phyloP scores from a whole-genome alignment of 2,888 invertebrate genomes.

The Blastobasis lacticolella region DNA sequence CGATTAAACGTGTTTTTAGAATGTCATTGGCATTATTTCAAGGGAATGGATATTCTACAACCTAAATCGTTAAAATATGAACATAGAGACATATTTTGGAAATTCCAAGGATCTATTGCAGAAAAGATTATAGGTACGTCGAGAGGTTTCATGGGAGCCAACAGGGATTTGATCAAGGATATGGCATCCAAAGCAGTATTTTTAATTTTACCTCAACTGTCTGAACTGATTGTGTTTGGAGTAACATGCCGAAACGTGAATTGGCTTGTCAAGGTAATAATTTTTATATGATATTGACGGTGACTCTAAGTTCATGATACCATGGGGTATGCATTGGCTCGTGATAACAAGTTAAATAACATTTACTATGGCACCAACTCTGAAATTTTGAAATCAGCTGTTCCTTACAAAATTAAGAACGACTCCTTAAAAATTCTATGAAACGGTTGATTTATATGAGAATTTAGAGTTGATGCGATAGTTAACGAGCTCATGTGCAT shows the following conservation, averaged over 20 bases:
- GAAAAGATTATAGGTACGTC: constrained; percentile 40
- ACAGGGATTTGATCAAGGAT: constrained; percentile 37
- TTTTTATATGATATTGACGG: not conserved
- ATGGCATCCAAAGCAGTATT: constrained; percentile 38
- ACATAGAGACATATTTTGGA: constrained; percentile 52
- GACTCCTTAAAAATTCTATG: too few relatives aligned
- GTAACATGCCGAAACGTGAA: constrained; percentile 34
- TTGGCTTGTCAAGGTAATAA: constrained; percentile 46
- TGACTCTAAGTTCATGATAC: not conserved
- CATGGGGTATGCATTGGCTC: not conserved
- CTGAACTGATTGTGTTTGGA: constrained; percentile 40
- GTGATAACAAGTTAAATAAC: not conserved
- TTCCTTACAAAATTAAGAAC: too few relatives aligned
- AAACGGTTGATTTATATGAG: not conserved
- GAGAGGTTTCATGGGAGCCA: constrained; percentile 32
- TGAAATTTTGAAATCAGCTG: too few relatives aligned
- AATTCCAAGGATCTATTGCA: constrained; percentile 49
- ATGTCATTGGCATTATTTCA: constrained; percentile 54
- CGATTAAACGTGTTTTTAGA: constrained; percentile 44
- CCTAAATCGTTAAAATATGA: constrained; percentile 37
- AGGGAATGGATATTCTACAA: constrained; percentile 42
- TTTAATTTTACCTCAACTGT: constrained; percentile 37
- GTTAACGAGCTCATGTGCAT: not conserved
- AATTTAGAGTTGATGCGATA: not conserved
- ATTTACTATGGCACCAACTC: not conserved